Base-by-base conservation (phyloP, 2,888 invertebrate genomes). In the Trissolcus brochymenae region DNA sequence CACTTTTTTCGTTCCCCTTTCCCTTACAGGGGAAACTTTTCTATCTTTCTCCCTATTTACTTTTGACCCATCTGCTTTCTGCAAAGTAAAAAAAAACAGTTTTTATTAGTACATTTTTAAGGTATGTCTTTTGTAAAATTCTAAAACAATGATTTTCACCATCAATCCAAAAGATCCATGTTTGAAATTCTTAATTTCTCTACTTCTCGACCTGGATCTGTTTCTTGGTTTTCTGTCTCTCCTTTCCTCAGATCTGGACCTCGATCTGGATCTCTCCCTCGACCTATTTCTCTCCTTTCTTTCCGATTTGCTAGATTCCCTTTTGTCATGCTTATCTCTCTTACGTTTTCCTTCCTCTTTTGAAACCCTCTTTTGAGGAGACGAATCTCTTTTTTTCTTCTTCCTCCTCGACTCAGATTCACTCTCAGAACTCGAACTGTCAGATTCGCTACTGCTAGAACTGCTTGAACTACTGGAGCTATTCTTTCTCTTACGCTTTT, bases 51-150 rank as follows among this genome's bases (percentile, higher is more conserved):
- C 35, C 11, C 35, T 35, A 9, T 35, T 35, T 17, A 51, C 62
- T 65, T 79, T 83, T 1, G 82, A 81, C 56, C 85, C 83, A 77
- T 84, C 86, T 16, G 85, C 82, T 78, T 80, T 85, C 87, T 86
- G 54, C 14, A 80, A 80, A 55, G 53, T 53, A 7, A 55, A 55
- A 35, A n/a, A 13, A 50, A 11, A 55, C 1, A 14, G 0, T 25
- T 25, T 21, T 21, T 4, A 29, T 17, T 49, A 49, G 49, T 17
- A 7, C n/a, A n/a, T n/a, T n/a, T n/a, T n/a, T n/a, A 21, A 54
- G 21, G 6, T 1, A 54, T 19, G 14, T 54, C n/a, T 19, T 19
- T 19, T 19, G 19, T 19, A 19, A 19, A 19, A 19, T 19, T 19
- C 1, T 19, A 1, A 19, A 19, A 19, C 1, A 19, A 2, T 19